Evolutionary conservation across 1,140 invertebrate species (phyloP), one percentile per base, ranked within the genome.

Genomic region (Aphidius gifuensis): DNA sequence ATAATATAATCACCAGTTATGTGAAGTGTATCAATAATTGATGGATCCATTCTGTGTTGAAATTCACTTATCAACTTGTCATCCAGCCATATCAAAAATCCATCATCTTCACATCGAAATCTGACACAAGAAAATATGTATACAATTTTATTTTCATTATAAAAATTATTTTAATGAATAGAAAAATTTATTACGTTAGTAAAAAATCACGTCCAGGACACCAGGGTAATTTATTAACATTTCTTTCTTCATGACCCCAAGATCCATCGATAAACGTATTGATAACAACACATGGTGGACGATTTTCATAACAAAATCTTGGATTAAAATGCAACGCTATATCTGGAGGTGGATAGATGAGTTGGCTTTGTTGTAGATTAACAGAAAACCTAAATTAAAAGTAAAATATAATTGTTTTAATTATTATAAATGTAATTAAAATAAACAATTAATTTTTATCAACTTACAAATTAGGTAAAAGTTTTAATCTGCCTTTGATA

Each of bases 261-360:
- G 57, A 61, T 6, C 80, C 81, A 55, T 79, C 70, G 5, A 60
- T 65, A 75, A 77, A 82, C 55, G 74, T 76, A 65, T 83, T 83
- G 72, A 81, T 75, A 11, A 81, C 74, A 9, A 83, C 74, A 23
- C 72, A 78, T 0, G 77, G 71, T 6, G 70, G 67, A 8, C 59
- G 64, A 56, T 48, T 76, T 53, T 78, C 77, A 47, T 76, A 78
- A 40, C 68, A 65, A 74, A 88, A 88, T 53, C 87, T 78, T 8
- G 87, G 86, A 76, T 88, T 88, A 54, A 89, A 74, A 74, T 88
- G 87, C 66, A 88, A 78, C 39, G 83, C 80, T 48, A 88, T 85
- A n/a, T 76, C 71, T 7, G 86, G 85, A 80, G 87, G 85, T 3
- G 87, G 87, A 79, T 86, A 88, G 54, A 85, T 78, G 23, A 82